Base-by-base conservation (phyloP, 1,140 invertebrate genomes). In the Drosophila leontia region DNA sequence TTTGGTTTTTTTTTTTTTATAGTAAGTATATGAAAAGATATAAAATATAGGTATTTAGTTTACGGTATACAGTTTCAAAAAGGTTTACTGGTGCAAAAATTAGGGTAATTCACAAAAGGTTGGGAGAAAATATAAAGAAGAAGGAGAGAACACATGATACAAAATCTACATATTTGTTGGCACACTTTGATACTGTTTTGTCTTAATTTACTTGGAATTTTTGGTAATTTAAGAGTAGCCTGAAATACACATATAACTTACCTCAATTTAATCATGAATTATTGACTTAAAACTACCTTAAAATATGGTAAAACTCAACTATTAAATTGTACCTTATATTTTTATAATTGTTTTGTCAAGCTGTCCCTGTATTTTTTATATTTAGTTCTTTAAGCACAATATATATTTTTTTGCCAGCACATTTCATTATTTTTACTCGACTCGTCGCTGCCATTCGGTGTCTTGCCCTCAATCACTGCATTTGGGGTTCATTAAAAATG, bases 121-220 rank as follows among this genome's bases (percentile, higher is more conserved):
- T 37, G 35, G 44, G 45, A 29, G 39, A 59, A 64, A 51, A 64
- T 57, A 50, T 37, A 19, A 53, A 77, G 55, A 53, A 77, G 55
- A 70, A 37, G 67, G 70, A 57, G 70, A 57, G 47, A 78, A 67
- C 34, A 83, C 57, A 78, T 62, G 53, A 56, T 91, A 81, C 69
- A 87, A 88, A 90, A 90, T 85, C 56, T 85, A 88, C 85, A 86
- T 87, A 91, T 91, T 91, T 91, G 80, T 91, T 91, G 87, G 87
- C 87, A 91, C 87, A 91, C 68, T 86, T 91, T 87, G 79, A 87
- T 88, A 88, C 84, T 88, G 57, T 80, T 81, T 69, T 64, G 15
- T 26, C 29, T 42, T 67, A 58, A 19, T 35, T 9, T 2, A 3
- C 9, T 26, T n/a, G 3, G 7, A 48, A 15, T 15, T 26, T n/a